Evolutionary conservation across 30 jellyfish, hydroid and myxozoan species (phyloP), one percentile per base, ranked within the genome.

Genomic region (Aurelia coerulea): DNA sequence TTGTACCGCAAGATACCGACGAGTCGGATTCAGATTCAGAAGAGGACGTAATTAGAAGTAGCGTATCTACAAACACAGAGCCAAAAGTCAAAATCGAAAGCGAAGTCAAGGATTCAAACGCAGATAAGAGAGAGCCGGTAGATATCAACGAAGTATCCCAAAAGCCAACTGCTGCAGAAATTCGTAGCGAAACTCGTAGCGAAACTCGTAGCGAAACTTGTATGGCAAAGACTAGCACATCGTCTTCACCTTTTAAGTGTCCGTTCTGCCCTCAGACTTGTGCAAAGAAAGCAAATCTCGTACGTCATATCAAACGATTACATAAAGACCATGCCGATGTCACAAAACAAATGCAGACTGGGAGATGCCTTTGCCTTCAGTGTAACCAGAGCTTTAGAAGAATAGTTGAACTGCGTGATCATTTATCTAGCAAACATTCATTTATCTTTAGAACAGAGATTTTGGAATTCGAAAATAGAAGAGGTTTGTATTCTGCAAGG

Each of bases 261-360:
- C 81, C 81, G 14, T 50, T 51, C 35, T 71, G 81, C 41, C 66
- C 81, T 71, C 64, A 41, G 66, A 71, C 81, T 35, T 79, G 68
- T 56, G 52, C 89, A 63, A 58, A 79, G 69, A 79, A 60, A 37
- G 89, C 82, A 23, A 79, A 63, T 65, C 76, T 65, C 18, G 76
- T 65, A 15, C 76, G 76, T 65, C 76, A 65, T 33, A 65, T 65
- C 41, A 65, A 65, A 33, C 51, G 76, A 65, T 17, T 65, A 65
- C 76, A 65, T 53, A 65, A 65, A 65, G 76, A 65, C 76, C 76
- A 65, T 8, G 76, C 76, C 76, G 41, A 65, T 65, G 76, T 65
- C 12, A 42, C 53, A 5, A 42, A 42, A 42, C 53, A 42, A 42
- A 42, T 42, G 53, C 53, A 42, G 11, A 42, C 53, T 4, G 53